A percentile compares a stretch with the other conserved stretches of the same genome.
phyloP scores from a whole-genome alignment of 1,140 invertebrate species.

The Ganaspis sp. region DNA sequence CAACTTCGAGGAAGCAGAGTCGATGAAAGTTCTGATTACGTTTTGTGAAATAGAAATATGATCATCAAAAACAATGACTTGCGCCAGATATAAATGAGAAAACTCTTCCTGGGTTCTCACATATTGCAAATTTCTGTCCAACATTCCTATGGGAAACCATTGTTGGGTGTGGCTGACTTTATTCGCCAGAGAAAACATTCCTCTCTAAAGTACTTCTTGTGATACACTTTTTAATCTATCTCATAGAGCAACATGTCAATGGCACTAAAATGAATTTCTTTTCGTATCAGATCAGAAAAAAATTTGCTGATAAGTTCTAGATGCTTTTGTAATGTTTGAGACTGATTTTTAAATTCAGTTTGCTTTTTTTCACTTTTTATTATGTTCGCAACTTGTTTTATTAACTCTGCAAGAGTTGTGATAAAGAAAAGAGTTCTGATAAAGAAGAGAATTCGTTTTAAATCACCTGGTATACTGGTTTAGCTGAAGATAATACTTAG shows the following conservation, averaged over 20 bases:
- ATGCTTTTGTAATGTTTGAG: neutral
- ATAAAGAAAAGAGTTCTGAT: neutral
- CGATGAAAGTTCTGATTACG: constrained; percentile 8
- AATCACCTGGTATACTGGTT: constrained; percentile 1
- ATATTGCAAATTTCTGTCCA: constrained; percentile 25
- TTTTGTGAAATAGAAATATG: neutral
- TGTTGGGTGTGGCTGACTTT: constrained; percentile 16
- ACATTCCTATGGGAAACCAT: constrained; percentile 27
- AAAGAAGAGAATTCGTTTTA: neutral
- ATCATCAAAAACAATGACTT: constrained; percentile 29
- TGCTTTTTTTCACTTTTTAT: neutral
- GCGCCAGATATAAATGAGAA: neutral
- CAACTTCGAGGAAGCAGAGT: neutral
- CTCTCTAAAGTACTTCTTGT: constrained; percentile 21
- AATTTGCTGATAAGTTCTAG: neutral
- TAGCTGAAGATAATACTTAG: constrained; percentile 13
- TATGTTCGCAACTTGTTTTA: no score
- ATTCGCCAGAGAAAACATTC: constrained; percentile 24
- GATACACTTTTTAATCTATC: neutral
- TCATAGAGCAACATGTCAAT: neutral
- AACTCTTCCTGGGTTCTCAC: constrained; percentile 22
- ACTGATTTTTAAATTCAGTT: neutral
- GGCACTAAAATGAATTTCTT: neutral
- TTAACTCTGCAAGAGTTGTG: no score
- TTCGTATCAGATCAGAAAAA: neutral